phyloP scores from a whole-genome alignment of 2,113 vertebrate species.

The Alaudala cheleensis region DNA sequence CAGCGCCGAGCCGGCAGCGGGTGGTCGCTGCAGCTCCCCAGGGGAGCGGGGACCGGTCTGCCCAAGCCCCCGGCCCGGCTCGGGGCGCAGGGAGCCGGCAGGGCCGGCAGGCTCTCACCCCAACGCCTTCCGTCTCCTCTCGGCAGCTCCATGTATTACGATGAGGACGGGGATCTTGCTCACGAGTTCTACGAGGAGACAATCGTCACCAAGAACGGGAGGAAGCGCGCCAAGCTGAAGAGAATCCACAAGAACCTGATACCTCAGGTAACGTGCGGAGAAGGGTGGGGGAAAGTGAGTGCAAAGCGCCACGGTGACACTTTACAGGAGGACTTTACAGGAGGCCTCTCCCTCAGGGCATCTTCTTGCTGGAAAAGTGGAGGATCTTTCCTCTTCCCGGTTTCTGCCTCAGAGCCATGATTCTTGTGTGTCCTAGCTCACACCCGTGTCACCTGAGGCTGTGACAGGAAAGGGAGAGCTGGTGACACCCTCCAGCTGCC shows the following conservation, averaged over 20 bases:
- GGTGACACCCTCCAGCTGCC: neutral
- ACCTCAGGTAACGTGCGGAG: conserved; percentile 86
- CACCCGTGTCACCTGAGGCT: neutral
- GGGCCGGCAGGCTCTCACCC: neutral
- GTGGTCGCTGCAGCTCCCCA: neutral
- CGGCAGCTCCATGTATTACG: conserved; percentile 93
- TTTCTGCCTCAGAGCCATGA: neutral
- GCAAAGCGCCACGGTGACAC: accelerated
- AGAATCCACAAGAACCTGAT: conserved; percentile 95
- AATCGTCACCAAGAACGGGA: conserved; percentile 94
- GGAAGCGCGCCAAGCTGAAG: conserved; percentile 94
- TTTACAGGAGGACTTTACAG: neutral
- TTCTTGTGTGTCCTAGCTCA: neutral
- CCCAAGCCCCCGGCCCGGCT: neutral
- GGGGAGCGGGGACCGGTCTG: neutral
- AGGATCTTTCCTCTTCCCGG: neutral
- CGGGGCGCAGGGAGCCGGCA: too few relatives aligned
- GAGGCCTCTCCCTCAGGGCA: neutral
- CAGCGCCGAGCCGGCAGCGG: neutral
- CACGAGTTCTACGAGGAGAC: conserved; percentile 99
- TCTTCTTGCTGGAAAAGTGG: neutral
- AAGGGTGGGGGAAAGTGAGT: neutral
- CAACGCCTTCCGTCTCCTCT: neutral
- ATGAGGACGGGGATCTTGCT: conserved; percentile 96
- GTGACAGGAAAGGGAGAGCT: neutral